These are phyloP conservation scores for Pseudomyrmex flavicornis DNA, from an alignment of 1,140 invertebrate genomes.

Conservation along the genomic window DNA sequence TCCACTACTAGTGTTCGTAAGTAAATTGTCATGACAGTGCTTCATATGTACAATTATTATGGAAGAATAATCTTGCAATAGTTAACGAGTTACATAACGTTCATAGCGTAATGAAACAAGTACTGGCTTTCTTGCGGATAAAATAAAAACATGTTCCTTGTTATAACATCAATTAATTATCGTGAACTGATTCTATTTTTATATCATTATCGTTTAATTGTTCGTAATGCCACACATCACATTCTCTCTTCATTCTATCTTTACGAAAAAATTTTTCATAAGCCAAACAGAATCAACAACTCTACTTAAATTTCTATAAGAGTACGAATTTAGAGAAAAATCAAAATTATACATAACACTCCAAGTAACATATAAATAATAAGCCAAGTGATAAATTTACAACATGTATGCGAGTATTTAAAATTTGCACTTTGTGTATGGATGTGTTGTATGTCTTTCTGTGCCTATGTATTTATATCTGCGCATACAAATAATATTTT, in stretches of 20 bases:
- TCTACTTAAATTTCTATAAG: conserved; percentile 27
- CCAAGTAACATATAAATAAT: conserved; percentile 4
- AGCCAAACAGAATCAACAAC: conserved; percentile 32
- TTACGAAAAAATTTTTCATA: conserved; percentile 5
- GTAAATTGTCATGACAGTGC: conserved; percentile 82
- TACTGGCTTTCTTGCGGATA: conserved; percentile 74
- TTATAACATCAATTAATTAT: conserved; percentile 30
- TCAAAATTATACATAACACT: conserved; percentile 18
- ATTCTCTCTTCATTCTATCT: background rate
- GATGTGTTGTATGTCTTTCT: background rate
- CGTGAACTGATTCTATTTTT: conserved; percentile 7
- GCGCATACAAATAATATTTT: conserved; percentile 21
- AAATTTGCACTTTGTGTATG: conserved; percentile 3
- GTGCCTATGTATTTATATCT: background rate
- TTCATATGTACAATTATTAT: conserved; percentile 81
- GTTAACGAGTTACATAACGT: conserved; percentile 69
- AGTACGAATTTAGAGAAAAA: conserved; percentile 10
- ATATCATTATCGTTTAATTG: conserved; percentile 36
- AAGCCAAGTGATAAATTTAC: conserved; percentile 1
- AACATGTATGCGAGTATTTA: conserved; percentile 11
- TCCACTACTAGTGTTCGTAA: conserved; percentile 76
- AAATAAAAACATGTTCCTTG: conserved; percentile 52
- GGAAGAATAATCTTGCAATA: conserved; percentile 75
- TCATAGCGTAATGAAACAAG: conserved; percentile 64
- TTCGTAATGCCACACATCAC: conserved; percentile 51